A percentile compares a stretch with the other conserved stretches of the same genome.
Conservation (phyloP, 2,797 vertebrate species). For the Spea hammondii region DNA sequence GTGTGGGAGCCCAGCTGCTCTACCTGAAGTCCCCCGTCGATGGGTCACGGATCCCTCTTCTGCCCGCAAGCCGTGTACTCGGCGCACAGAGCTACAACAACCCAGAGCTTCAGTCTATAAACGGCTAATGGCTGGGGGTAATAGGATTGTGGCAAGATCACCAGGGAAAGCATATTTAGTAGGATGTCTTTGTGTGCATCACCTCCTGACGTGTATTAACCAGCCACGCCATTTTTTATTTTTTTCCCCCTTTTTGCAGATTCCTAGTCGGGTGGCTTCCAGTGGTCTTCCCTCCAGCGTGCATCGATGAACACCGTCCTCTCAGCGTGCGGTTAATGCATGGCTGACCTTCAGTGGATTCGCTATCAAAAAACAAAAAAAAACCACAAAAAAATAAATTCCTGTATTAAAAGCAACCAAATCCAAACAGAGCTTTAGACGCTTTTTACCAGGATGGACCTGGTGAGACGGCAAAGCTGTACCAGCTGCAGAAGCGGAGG, state of each 20-base stretch:
- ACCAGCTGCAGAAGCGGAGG: conserved; percentile 67
- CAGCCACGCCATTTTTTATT: conserved; percentile 30
- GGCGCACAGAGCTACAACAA: too few species aligned
- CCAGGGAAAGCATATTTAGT: too few species aligned
- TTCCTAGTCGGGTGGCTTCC: conserved; percentile 88
- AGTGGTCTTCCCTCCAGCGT: conserved; percentile 84
- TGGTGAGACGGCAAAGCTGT: conserved; percentile 63
- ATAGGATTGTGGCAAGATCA: too few species aligned
- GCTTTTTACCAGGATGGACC: conserved; percentile 68
- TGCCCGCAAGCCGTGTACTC: too few species aligned
- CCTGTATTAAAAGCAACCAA: conserved; percentile 66
- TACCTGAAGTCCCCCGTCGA: too few species aligned
- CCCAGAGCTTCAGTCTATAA: too few species aligned
- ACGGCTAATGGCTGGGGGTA: too few species aligned
- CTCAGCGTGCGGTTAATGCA: conserved; percentile 77
- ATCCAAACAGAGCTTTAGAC: conserved; percentile 68
- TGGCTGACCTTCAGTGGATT: conserved; percentile 77
- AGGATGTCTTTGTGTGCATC: too few species aligned
- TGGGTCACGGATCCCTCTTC: too few species aligned
- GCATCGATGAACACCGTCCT: conserved; percentile 85
- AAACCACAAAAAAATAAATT: conserved; percentile 47
- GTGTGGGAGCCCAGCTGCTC: too few species aligned
- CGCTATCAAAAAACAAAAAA: conserved; percentile 65
- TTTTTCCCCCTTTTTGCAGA: conserved; percentile 80
- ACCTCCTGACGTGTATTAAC: background rate